Conservation (phyloP, 2,888 invertebrate species). For the Eueremaeus valkanovi region DNA sequence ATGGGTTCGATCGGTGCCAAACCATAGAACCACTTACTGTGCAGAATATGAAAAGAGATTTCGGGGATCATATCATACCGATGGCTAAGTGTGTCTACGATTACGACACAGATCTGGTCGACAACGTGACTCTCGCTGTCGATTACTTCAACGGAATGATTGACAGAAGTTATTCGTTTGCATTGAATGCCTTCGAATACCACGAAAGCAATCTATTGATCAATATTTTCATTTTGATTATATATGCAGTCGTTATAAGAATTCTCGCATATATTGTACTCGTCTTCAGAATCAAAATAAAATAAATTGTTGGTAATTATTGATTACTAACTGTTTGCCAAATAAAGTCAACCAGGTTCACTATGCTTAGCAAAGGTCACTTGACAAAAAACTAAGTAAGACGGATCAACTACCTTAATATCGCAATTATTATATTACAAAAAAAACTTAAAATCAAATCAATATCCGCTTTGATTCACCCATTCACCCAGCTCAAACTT, state of each 20-base stretch:
- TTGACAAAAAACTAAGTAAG: no score
- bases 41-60: slow-evolving; percentile 13
- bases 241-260: slow-evolving; percentile 31
- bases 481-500: no score
- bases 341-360: no score
- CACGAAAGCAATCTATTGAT: slow-evolving; percentile 18
- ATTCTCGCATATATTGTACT: slow-evolving; percentile 29
- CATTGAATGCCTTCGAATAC: slow-evolving; percentile 29
- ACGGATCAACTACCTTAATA: no score
- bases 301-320: slow-evolving; percentile 12
- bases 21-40: slow-evolving; percentile 23
- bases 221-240: slow-evolving; percentile 14
- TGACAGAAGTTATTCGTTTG: slow-evolving; percentile 17
- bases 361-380: no score
- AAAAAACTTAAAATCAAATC: no score
- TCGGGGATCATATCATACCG: slow-evolving; percentile 36
- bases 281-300: slow-evolving; percentile 54
- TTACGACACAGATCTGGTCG: slow-evolving; percentile 3
- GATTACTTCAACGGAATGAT: slow-evolving; percentile 28
- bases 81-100: slow-evolving; percentile 36
- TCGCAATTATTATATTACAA: not conserved
- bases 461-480: no score
- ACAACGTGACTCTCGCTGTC: slow-evolving; percentile 27
- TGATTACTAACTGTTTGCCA: no score
- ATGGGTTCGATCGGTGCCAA: slow-evolving; percentile 64